Base-by-base conservation (phyloP, 2,797 vertebrate species). In the Acipenser transmontanus region DNA sequence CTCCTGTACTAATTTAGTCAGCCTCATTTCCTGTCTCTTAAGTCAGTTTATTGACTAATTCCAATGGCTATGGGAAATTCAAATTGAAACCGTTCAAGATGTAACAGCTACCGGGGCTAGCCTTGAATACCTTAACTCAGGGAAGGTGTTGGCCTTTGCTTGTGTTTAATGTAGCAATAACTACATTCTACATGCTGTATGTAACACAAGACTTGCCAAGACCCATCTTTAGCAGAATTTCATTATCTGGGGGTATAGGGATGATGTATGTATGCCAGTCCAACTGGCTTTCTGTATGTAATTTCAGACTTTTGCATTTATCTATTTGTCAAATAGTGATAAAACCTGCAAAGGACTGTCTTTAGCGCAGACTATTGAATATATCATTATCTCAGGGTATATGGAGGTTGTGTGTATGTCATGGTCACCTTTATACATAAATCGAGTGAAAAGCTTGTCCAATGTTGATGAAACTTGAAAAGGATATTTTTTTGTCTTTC, bases 71-170 rank as follows among this genome's bases (percentile, higher is more conserved):
- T 74, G 68, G 76, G 75, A 82, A 71, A 80, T 78, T 77, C 76
- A 77, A 77, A 90, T 88, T 89, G 76, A 84, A 90, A 87, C 84
- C 89, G 91, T 87, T 80, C 89, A 85, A 87, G 84, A 80, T 85
- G 82, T 86, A 86, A 83, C 81, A 87, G 87, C 76, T 77, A 71
- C 84, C 88, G 80, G 84, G 88, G 81, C 85, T 74, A 64, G 68
- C 76, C 85, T 84, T 86, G 77, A 74, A 74, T 67, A 73, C 70
- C 70, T 70, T 68, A 63, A 72, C 78, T 66, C 47, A 81, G 74
- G 3, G 34, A 34, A 34, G 2, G 34, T 34, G 34, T 34, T 34
- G 34, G 34, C 34, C 4, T 34, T 34, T 34, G 34, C 34, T 34
- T 4, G 34, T 34, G 34, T 34, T 34, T 68, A 77, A 69, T 82